phyloP scores from a whole-genome alignment of 2,888 invertebrate species.

The Encarsia formosa region DNA sequence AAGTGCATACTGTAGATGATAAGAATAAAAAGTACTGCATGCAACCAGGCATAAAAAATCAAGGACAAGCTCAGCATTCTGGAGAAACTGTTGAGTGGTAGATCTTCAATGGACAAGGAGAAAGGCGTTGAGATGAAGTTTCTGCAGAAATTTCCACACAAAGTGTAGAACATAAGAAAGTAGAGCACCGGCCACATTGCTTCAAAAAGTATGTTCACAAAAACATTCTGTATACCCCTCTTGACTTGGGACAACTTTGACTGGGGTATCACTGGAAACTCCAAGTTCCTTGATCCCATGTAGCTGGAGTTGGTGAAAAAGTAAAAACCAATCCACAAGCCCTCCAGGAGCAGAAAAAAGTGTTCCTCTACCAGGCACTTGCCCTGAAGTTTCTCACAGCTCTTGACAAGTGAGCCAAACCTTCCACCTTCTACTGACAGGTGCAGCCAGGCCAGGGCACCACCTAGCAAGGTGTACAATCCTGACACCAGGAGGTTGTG shows the following conservation, averaged over 20 bases:
- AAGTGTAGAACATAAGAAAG: slow-evolving; percentile 61
- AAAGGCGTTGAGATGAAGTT: slow-evolving; percentile 55
- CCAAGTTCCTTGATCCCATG: slow-evolving; percentile 56
- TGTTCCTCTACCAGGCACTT: slow-evolving; percentile 65
- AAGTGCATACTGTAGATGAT: slow-evolving; percentile 68
- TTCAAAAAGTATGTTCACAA: slow-evolving; percentile 59
- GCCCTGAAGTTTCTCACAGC: slow-evolving; percentile 52
- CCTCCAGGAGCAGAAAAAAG: slow-evolving; percentile 61
- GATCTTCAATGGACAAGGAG: slow-evolving; percentile 55
- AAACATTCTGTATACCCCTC: slow-evolving; percentile 55
- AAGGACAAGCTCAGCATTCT: slow-evolving; percentile 54
- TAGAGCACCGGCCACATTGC: slow-evolving; percentile 62
- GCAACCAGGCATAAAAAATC: slow-evolving; percentile 66
- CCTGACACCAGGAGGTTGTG: slow-evolving; percentile 58
- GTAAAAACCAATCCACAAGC: slow-evolving; percentile 62
- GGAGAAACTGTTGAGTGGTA: slow-evolving; percentile 54
- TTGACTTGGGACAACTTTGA: slow-evolving; percentile 67
- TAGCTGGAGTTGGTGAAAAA: slow-evolving; percentile 60
- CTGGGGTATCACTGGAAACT: slow-evolving; percentile 69
- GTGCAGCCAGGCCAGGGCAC: slow-evolving; percentile 66
- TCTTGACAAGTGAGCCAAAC: slow-evolving; percentile 55
- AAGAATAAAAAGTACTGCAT: slow-evolving; percentile 65
- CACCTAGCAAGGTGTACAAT: slow-evolving; percentile 63
- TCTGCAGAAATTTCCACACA: slow-evolving; percentile 59
- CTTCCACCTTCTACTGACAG: slow-evolving; percentile 62